These are phyloP conservation scores for Melanargia galathea DNA, from an alignment of 2,888 invertebrate genomes.

Conservation along the genomic window DNA sequence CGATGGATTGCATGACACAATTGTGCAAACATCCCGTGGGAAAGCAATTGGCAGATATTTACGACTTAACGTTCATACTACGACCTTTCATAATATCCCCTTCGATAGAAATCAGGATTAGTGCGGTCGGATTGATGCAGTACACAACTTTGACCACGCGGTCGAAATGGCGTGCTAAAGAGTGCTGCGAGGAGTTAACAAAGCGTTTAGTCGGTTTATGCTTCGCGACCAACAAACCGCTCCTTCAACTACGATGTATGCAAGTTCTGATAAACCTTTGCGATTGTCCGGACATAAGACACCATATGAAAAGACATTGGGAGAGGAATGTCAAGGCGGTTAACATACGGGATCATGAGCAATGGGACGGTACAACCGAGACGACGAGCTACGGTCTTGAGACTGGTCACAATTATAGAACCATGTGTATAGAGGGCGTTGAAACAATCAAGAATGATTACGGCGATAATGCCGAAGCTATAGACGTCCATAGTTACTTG, in stretches of 20 bases:
- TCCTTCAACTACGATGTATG: slow-evolving; percentile 60
- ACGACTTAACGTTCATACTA: slow-evolving; percentile 60
- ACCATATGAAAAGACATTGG: slow-evolving; percentile 59
- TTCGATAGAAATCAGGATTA: slow-evolving; percentile 55
- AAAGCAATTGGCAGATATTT: slow-evolving; percentile 59
- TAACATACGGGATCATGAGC: slow-evolving; percentile 58
- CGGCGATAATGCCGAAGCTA: slow-evolving; percentile 55
- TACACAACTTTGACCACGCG: slow-evolving; percentile 65
- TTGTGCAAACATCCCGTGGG: slow-evolving; percentile 69
- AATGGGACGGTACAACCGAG: slow-evolving; percentile 67
- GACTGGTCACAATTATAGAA: slow-evolving; percentile 67
- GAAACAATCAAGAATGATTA: slow-evolving; percentile 65
- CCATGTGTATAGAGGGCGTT: slow-evolving; percentile 62
- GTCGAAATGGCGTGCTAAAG: slow-evolving; percentile 72
- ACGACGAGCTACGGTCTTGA: slow-evolving; percentile 57
- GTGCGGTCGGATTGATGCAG: slow-evolving; percentile 59
- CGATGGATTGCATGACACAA: slow-evolving; percentile 69
- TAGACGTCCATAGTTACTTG: slow-evolving; percentile 68
- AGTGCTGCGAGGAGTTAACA: slow-evolving; percentile 54
- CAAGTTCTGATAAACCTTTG: slow-evolving; percentile 70
- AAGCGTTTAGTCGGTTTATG: slow-evolving; percentile 55
- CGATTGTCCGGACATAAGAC: slow-evolving; percentile 67
- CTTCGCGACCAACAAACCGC: slow-evolving; percentile 53
- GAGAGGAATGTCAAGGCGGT: slow-evolving; percentile 50
- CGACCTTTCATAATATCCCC: slow-evolving; percentile 47